phyloP scores from a whole-genome alignment of 1,140 invertebrate genomes.

The Hyles vespertilio region DNA sequence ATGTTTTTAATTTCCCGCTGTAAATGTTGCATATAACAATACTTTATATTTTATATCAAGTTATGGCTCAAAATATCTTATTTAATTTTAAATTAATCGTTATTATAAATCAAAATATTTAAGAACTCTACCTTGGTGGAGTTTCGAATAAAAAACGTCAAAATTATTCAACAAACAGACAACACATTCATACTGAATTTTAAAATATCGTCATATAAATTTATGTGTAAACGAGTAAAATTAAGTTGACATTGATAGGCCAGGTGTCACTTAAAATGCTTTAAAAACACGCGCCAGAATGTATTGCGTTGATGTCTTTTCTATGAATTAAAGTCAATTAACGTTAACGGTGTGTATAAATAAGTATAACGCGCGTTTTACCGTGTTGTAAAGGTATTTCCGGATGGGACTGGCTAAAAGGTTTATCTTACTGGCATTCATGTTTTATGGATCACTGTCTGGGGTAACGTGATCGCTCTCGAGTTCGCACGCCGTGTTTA shows the following conservation, averaged over 20 bases:
- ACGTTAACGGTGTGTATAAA: neutral
- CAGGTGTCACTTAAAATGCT: neutral
- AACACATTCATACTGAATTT: too few relatives aligned
- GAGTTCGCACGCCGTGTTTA: too few relatives aligned
- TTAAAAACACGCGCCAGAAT: neutral
- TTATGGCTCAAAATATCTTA: too few relatives aligned
- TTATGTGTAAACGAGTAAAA: neutral
- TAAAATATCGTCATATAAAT: too few relatives aligned
- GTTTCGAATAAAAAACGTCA: too few relatives aligned
- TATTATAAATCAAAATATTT: too few relatives aligned
- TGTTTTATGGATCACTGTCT: conserved; percentile 2
- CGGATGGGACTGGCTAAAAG: conserved; percentile 2
- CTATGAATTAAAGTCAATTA: conserved; percentile 8
- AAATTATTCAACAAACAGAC: too few relatives aligned
- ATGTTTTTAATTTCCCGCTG: too few relatives aligned
- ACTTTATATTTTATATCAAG: too few relatives aligned
- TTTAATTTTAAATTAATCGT: too few relatives aligned
- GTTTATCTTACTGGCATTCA: conserved; percentile 2
- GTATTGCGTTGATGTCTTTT: conserved; percentile 51
- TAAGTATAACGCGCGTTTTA: neutral
- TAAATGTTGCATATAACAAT: too few relatives aligned
- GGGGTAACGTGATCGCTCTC: neutral
- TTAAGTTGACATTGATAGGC: neutral
- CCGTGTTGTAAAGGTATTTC: neutral
- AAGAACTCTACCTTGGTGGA: too few relatives aligned